A percentile compares a stretch with the other conserved stretches of the same genome.
Conservation (phyloP, 2,888 invertebrate species). For the Mechanitis mazaeus region DNA sequence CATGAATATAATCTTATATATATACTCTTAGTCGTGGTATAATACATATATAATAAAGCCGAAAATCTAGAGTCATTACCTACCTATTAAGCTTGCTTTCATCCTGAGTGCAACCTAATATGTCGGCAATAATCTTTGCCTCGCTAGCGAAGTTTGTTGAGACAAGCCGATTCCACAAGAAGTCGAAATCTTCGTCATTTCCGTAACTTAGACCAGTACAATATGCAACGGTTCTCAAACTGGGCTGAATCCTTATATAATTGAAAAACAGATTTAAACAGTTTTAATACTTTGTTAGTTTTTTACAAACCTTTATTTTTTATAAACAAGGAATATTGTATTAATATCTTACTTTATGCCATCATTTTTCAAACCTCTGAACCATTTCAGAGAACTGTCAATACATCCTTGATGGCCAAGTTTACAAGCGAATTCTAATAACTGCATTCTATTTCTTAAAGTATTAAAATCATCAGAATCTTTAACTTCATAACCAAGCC, state of each 20-base stretch:
- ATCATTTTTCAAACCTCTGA: conserved; percentile 45
- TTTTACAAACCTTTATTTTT: no score
- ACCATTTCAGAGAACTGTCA: conserved; percentile 42
- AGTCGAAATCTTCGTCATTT: conserved; percentile 77
- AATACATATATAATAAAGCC: no score
- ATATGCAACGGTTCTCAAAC: conserved; percentile 77
- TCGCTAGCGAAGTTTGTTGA: conserved; percentile 78
- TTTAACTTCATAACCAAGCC: conserved; percentile 66
- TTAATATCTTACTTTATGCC: conserved; percentile 47
- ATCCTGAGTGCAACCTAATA: conserved; percentile 78
- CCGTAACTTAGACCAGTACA: conserved; percentile 80
- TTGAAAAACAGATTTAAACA: not conserved
- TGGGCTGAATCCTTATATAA: conserved; percentile 51
- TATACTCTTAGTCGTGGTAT: no score
- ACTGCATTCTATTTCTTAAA: conserved; percentile 74
- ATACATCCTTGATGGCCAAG: conserved; percentile 76
- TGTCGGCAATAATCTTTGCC: conserved; percentile 72
- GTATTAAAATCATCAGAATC: conserved; percentile 60
- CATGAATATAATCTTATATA: no score
- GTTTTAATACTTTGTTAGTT: not conserved
- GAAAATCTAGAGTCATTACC: not conserved
- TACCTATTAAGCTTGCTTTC: conserved; percentile 73
- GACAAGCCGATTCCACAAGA: conserved; percentile 77
- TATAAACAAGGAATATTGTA: not conserved
- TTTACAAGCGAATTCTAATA: conserved; percentile 80